A percentile compares a stretch with the other conserved stretches of the same genome.
phyloP scores from a whole-genome alignment of 2,113 vertebrate species.

The Garra rufa region DNA sequence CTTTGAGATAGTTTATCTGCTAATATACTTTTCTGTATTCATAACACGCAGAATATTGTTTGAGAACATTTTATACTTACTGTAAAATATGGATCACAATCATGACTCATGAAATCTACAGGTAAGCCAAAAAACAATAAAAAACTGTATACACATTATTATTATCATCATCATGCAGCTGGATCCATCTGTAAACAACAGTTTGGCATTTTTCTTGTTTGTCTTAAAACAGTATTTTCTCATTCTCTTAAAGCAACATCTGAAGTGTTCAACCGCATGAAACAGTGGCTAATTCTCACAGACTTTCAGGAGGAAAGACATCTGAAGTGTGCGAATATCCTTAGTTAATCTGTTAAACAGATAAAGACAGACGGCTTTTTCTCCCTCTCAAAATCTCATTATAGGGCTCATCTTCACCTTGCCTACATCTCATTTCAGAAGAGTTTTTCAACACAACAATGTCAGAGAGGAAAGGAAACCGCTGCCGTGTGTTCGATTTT shows the following conservation, averaged over 20 bases:
- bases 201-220: not conserved
- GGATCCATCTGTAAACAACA: not conserved
- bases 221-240: not conserved
- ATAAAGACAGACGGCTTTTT: conserved; percentile 49
- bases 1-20: not conserved
- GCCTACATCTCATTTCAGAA: conserved; percentile 75
- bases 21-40: not conserved
- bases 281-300: not conserved
- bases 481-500: conserved; percentile 85
- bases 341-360: conserved; percentile 57
- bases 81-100: not conserved
- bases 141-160: not conserved
- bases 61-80: too few relatives aligned
- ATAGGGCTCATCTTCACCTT: conserved; percentile 81
- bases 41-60: not conserved
- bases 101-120: not conserved
- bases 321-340: conserved; percentile 28
- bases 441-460: conserved; percentile 78
- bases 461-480: conserved; percentile 77
- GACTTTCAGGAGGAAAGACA: conserved; percentile 12
- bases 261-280: not conserved
- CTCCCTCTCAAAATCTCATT: conserved; percentile 62
- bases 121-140: not conserved
- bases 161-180: not conserved
- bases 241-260: not conserved